Base-by-base conservation (phyloP, 2,888 invertebrate species). In the Osmoderma eremita region DNA sequence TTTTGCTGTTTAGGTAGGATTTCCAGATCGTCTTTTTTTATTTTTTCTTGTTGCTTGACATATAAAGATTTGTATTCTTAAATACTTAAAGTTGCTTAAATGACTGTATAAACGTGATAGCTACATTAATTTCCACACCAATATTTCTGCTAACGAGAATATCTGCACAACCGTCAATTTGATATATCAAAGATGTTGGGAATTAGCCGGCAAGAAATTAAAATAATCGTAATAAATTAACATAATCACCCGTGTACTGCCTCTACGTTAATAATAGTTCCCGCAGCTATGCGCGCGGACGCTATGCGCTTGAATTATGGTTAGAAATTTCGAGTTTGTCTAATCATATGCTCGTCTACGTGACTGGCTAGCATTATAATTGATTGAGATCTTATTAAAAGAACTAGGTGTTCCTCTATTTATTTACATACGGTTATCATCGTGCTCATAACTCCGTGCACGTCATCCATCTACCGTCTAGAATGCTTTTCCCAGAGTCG, bases 381-480 rank as follows among this genome's bases (percentile, higher is more conserved):
- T 56, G 56, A 56, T 56, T 56, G 56, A 56, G 42, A 56, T 56
- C 56, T 56, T 15, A 56, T 56, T 56, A 56, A 56, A 42, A 41
- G 45, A 45, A 15, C 15, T 36, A 24, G 1, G 10, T 17, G 24
- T 42, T 24, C 45, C 42, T 42, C 22, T 42, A 13, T 58, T 58
- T 45, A 45, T 58, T 30, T 58, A 45, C 30, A 24, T 56, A 24
- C 20, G 41, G 20, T 41, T 58, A 24, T 45, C 58, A 42, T 15
- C n/a, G 30, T 15, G n/a, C 3, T 5, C 42, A 22, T 42, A 42
- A 42, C 24, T 42, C 30, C 30, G 30, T 30, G 15, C 24, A 13
- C 15, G 24, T 45, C 22, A 10, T 17, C 13, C 30, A 30, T 30
- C 42, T 24, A 24, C 15, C 24, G 15, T 58, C 8, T 42, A 22